A percentile compares a stretch with the other conserved stretches of the same genome.
These are phyloP conservation scores for Phoeniculus purpureus DNA, from an alignment of 2,797 vertebrate genomes.

Conservation along the genomic window DNA sequence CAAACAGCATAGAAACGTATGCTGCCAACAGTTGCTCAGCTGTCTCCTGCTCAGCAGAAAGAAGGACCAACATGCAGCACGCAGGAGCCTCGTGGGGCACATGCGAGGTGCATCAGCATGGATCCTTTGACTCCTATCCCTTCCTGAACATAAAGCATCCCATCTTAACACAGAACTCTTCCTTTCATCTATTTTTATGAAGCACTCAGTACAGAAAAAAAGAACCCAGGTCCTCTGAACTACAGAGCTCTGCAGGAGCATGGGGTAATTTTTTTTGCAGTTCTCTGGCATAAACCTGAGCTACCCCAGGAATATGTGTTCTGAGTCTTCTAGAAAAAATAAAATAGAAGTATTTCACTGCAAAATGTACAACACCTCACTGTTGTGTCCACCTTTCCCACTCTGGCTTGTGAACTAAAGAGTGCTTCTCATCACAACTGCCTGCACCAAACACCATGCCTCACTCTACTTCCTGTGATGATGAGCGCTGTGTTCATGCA, in stretches of 20 bases:
- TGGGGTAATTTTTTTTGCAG: not conserved
- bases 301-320: not conserved
- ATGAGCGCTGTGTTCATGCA: conserved; percentile 4
- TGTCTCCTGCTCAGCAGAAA: conserved; percentile 10
- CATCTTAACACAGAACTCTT: not conserved
- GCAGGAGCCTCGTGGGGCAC: not conserved
- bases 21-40: not conserved
- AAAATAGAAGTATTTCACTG: not conserved
- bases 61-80: not conserved
- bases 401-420: not conserved
- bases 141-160: conserved; percentile 33
- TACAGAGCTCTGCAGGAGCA: not conserved
- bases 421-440: conserved; percentile 4
- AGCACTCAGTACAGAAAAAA: not conserved
- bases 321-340: not conserved
- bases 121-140: conserved; percentile 22
- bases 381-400: not conserved
- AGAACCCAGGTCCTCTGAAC: not conserved
- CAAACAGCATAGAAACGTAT: not conserved
- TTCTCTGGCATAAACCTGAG: not conserved
- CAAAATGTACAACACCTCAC: not conserved
- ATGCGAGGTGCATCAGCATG: not conserved
- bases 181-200: conserved; percentile 44
- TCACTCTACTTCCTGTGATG: conserved; percentile 21
- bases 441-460: not conserved